Evolutionary conservation across 2,797 vertebrate genomes (phyloP).

Genomic region (Falco cherrug): DNA sequence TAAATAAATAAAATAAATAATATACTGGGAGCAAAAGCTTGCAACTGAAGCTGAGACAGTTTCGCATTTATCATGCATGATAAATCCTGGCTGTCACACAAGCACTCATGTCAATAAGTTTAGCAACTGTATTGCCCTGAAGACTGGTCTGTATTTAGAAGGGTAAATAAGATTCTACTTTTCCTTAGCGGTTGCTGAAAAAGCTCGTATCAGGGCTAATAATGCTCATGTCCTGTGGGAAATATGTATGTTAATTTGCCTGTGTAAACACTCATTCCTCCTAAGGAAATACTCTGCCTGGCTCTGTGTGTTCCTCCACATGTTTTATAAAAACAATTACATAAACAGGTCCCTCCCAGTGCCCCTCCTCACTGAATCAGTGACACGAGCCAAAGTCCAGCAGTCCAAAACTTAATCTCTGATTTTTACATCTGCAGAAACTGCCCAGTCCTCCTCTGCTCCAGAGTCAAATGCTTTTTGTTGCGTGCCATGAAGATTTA

Average conservation of each 20-base stretch:
- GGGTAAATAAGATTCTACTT: slow-evolving; percentile 24
- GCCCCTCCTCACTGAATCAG: background rate
- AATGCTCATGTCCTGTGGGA: slow-evolving; percentile 52
- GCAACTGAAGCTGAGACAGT: background rate
- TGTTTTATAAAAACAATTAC: background rate
- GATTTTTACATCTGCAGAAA: background rate
- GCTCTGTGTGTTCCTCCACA: background rate
- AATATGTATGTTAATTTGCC: slow-evolving; percentile 63
- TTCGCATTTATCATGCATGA: background rate
- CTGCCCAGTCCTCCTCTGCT: background rate
- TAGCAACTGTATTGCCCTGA: background rate
- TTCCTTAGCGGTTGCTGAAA: background rate
- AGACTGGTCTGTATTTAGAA: background rate
- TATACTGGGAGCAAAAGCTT: background rate
- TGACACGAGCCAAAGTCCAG: background rate
- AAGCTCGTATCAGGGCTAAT: slow-evolving; percentile 37
- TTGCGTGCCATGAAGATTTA: background rate
- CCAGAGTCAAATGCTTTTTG: background rate
- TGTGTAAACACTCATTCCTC: background rate
- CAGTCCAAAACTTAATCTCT: background rate
- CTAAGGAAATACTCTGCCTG: background rate
- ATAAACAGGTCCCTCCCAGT: background rate
- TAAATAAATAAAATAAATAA: background rate
- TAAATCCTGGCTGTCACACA: background rate
- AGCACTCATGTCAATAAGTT: background rate